phyloP scores from a whole-genome alignment of 2,888 invertebrate species.

The Platycnemis pennipes region DNA sequence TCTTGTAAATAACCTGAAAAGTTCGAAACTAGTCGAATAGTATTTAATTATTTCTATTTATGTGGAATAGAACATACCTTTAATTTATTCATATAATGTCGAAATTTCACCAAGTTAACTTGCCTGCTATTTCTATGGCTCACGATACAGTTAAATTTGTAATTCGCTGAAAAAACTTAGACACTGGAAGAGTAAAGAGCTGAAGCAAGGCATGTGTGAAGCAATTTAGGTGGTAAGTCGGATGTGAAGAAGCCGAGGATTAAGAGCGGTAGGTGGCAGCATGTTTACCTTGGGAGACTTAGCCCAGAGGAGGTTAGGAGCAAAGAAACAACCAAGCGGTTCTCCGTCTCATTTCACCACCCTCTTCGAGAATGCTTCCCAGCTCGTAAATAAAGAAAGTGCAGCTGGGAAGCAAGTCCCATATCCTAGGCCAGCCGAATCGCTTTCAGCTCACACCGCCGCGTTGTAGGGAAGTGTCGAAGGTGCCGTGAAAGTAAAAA shows the following conservation, averaged over 20 bases:
- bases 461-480: neutral
- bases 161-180: too few relatives aligned
- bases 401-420: neutral
- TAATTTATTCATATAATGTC: too few relatives aligned
- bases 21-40: too few relatives aligned
- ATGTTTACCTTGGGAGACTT: neutral
- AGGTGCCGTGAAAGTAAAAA: slow-evolving; percentile 4
- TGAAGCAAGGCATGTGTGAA: too few relatives aligned
- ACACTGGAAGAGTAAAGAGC: too few relatives aligned
- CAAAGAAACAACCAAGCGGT: neutral
- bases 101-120: too few relatives aligned
- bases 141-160: too few relatives aligned
- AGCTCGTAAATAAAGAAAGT: slow-evolving; percentile 42
- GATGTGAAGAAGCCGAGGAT: neutral
- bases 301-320: neutral
- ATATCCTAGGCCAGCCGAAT: slow-evolving; percentile 16
- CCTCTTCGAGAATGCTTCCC: neutral
- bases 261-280: neutral
- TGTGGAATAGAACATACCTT: too few relatives aligned
- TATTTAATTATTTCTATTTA: too few relatives aligned
- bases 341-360: neutral
- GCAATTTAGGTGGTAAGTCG: neutral
- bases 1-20: too few relatives aligned
- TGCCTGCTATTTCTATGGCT: too few relatives aligned
- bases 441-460: neutral